phyloP scores from a whole-genome alignment of 2,113 vertebrate species.

The Sialia sialis region DNA sequence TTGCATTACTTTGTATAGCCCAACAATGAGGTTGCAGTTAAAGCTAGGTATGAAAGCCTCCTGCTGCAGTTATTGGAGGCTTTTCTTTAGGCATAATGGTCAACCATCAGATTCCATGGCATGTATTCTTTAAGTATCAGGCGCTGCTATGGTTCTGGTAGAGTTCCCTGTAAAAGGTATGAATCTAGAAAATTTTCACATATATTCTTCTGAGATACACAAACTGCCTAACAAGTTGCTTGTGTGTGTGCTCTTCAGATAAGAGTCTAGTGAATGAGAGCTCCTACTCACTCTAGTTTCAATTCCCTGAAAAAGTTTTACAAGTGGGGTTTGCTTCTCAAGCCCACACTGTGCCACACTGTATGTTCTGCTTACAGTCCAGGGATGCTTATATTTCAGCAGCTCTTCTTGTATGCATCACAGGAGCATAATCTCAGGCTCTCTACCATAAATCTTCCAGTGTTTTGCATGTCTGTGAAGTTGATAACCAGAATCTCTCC shows the following conservation, averaged over 20 bases:
- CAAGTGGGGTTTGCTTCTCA: neutral
- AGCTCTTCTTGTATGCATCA: neutral
- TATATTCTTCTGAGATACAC: neutral
- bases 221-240: neutral
- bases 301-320: neutral
- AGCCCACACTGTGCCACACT: neutral
- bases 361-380: neutral
- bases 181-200: neutral
- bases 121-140: neutral
- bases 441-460: neutral
- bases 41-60: neutral
- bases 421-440: neutral
- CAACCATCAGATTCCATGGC: neutral
- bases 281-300: neutral
- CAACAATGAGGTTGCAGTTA: neutral
- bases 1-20: neutral
- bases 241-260: neutral
- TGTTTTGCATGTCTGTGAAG: neutral
- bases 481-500: neutral
- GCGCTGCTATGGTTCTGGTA: neutral
- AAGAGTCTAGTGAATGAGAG: neutral
- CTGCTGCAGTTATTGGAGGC: neutral
- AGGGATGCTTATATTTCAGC: neutral
- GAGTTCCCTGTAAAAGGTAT: neutral
- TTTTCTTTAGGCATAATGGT: neutral